Conservation (phyloP, 1,140 invertebrate genomes). For the Leucophenga varia region DNA sequence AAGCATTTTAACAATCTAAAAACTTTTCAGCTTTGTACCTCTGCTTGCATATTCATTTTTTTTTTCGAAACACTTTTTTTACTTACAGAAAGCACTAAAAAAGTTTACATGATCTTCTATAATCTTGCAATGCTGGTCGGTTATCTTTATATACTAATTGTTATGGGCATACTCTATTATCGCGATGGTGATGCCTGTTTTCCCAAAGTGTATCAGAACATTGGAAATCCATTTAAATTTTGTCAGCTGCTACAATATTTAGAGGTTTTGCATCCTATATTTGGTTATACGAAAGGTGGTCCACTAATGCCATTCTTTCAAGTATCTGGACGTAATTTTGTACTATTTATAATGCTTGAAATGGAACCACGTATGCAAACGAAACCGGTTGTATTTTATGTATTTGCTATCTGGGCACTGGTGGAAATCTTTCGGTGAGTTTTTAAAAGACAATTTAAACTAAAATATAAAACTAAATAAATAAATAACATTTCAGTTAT, state of each 20-base stretch:
- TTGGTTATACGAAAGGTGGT: conserved; percentile 82
- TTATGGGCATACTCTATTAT: conserved; percentile 74
- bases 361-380: conserved; percentile 82
- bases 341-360: conserved; percentile 83
- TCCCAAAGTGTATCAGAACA: conserved; percentile 70
- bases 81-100: conserved; percentile 74
- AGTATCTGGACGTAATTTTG: conserved; percentile 74
- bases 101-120: conserved; percentile 85
- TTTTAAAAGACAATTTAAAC: not conserved
- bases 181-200: conserved; percentile 76
- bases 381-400: conserved; percentile 83
- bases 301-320: conserved; percentile 67
- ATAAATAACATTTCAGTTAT: conserved; percentile 62
- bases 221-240: conserved; percentile 80
- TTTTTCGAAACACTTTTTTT: conserved; percentile 23
- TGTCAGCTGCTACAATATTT: conserved; percentile 80
- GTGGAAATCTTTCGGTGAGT: conserved; percentile 79
- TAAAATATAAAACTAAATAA: not conserved
- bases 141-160: conserved; percentile 75
- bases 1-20: too few species aligned
- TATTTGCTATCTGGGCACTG: conserved; percentile 79
- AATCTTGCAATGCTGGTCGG: conserved; percentile 91
- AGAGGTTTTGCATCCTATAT: conserved; percentile 86
- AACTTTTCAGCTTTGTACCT: too few species aligned
- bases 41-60: not conserved